phyloP scores from a whole-genome alignment of 2,113 vertebrate genomes.

The Columba janthina region DNA sequence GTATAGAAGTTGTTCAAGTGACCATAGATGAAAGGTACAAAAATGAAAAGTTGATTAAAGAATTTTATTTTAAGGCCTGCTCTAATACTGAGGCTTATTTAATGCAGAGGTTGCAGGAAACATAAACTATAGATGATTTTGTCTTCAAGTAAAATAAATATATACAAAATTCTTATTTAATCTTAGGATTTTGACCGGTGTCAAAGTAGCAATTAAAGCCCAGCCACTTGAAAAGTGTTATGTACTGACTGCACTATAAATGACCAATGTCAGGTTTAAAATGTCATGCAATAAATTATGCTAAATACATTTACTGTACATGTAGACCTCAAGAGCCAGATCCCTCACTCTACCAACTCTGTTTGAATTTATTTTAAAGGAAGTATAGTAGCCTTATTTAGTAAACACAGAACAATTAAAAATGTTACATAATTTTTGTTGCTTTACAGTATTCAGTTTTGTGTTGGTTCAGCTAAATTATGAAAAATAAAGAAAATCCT shows the following conservation, averaged over 20 bases:
- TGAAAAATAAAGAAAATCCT: constrained; percentile 84
- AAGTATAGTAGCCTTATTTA: constrained; percentile 66
- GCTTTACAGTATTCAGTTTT: constrained; percentile 81
- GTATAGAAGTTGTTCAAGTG: constrained; percentile 59
- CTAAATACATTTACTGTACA: constrained; percentile 60
- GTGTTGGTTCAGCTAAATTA: constrained; percentile 86
- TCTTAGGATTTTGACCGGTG: constrained; percentile 56
- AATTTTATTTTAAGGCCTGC: constrained; percentile 25
- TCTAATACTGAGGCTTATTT: not conserved
- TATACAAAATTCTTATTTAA: constrained; percentile 61
- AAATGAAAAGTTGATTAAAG: not conserved
- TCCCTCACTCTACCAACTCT: constrained; percentile 54
- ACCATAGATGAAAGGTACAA: constrained; percentile 65
- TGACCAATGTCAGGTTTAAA: constrained; percentile 64
- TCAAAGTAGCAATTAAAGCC: constrained; percentile 68
- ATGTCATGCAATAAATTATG: constrained; percentile 73
- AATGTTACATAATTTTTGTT: constrained; percentile 75
- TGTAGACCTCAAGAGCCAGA: constrained; percentile 64
- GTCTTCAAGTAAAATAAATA: constrained; percentile 47
- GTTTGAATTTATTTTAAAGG: constrained; percentile 52
- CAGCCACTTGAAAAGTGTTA: constrained; percentile 60
- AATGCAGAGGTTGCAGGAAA: not conserved
- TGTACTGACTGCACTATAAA: constrained; percentile 71
- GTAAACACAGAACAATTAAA: constrained; percentile 66
- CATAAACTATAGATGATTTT: constrained; percentile 11